These are phyloP conservation scores for Myiotriccus ornatus DNA, from an alignment of 2,797 vertebrate species.

Conservation along the genomic window DNA sequence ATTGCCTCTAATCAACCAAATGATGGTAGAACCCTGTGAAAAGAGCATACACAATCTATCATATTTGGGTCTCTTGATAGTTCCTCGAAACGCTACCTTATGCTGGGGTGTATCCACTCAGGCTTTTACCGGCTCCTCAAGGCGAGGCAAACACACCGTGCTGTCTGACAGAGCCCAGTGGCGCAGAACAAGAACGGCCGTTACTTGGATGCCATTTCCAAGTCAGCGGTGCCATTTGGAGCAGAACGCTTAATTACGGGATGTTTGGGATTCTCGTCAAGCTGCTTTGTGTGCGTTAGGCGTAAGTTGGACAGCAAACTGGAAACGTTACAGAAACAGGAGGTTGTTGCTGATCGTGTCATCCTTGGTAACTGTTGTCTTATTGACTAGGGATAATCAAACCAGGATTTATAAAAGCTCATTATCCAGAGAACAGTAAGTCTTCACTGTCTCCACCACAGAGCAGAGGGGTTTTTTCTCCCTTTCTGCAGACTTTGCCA, in stretches of 20 bases:
- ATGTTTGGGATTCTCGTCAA: slow-evolving; percentile 44
- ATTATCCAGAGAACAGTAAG: background rate
- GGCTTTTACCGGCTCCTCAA: slow-evolving; percentile 23
- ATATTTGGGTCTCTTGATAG: slow-evolving; percentile 2
- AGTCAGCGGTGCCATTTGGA: slow-evolving; percentile 31
- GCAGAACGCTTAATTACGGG: slow-evolving; percentile 29
- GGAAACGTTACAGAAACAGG: background rate
- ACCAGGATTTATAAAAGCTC: background rate
- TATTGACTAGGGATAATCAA: background rate
- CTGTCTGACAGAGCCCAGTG: background rate
- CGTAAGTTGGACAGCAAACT: background rate
- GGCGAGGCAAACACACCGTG: background rate
- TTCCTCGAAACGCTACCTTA: background rate
- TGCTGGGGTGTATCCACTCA: background rate
- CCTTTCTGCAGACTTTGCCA: background rate
- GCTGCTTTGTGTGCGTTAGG: background rate
- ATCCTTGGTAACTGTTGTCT: background rate
- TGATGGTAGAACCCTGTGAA: slow-evolving; percentile 20
- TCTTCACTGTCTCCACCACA: background rate
- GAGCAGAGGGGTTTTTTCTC: background rate
- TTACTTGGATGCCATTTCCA: slow-evolving; percentile 3
- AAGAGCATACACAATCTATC: slow-evolving; percentile 11
- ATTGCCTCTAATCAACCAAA: slow-evolving; percentile 58
- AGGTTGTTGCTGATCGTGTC: background rate
- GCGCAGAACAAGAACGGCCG: background rate